Evolutionary conservation across 2,888 invertebrate species (phyloP).

Genomic region (Cetonia aurata): DNA sequence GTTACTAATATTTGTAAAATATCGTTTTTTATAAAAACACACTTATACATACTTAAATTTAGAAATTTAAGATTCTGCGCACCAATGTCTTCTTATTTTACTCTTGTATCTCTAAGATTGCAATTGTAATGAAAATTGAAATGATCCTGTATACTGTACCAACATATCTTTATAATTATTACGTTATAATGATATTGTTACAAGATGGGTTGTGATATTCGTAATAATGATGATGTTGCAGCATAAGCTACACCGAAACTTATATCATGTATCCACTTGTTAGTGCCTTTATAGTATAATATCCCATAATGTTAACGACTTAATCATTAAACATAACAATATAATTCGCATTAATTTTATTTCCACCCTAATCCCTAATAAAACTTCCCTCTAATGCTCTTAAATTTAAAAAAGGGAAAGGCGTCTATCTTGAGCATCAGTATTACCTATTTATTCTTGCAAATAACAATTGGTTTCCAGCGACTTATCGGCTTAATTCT

Average conservation of each 20-base stretch:
- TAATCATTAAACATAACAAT: constrained; percentile 34
- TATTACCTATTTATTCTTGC: no score
- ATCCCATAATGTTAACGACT: constrained; percentile 44
- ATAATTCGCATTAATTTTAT: constrained; percentile 7
- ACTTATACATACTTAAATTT: not conserved
- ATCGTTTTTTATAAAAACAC: constrained; percentile 13
- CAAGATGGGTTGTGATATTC: constrained; percentile 29
- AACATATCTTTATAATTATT: constrained; percentile 17
- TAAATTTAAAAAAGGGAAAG: no score
- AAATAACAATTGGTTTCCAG: no score
- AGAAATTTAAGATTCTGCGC: constrained; percentile 1
- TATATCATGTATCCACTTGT: constrained; percentile 47
- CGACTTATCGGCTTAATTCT: no score
- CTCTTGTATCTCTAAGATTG: not conserved
- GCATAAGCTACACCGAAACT: constrained; percentile 19
- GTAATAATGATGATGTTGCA: constrained; percentile 24
- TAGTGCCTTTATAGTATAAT: constrained; percentile 54
- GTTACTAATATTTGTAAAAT: not conserved
- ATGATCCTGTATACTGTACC: constrained; percentile 11
- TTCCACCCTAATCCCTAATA: no score
- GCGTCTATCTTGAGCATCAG: no score
- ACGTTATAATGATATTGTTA: constrained; percentile 17
- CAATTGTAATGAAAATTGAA: not conserved
- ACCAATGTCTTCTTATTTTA: constrained; percentile 10
- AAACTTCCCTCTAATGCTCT: no score